Conservation (phyloP, 2,797 vertebrate genomes). For the Rhabdomys pumilio region DNA sequence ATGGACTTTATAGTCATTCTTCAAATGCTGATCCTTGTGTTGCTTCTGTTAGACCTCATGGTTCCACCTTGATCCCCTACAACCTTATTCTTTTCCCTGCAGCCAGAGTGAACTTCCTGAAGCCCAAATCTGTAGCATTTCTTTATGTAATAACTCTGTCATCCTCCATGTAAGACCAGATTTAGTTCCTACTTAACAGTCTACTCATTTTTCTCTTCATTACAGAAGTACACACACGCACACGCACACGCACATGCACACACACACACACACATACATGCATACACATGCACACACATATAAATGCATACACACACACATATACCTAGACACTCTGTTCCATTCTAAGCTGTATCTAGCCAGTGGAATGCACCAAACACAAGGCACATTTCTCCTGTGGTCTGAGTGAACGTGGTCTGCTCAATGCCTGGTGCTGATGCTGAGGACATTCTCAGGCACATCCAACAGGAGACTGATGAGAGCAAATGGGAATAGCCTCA, state of each 20-base stretch:
- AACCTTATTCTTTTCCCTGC: background rate
- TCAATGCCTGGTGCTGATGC: background rate
- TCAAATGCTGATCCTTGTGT: background rate
- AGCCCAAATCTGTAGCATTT: background rate
- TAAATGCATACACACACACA: background rate
- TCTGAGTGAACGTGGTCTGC: background rate
- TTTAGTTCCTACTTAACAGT: background rate
- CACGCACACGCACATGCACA: background rate
- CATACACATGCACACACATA: too few relatives aligned
- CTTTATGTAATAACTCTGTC: too few relatives aligned
- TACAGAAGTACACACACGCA: background rate
- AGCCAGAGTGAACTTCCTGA: background rate
- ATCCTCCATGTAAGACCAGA: background rate
- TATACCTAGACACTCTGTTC: rapidly evolving
- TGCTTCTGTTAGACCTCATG: background rate
- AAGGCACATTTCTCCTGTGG: background rate
- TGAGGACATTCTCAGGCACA: background rate
- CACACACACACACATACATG: background rate
- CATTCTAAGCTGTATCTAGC: background rate
- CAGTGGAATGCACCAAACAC: too few relatives aligned
- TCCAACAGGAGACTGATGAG: background rate
- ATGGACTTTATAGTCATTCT: background rate
- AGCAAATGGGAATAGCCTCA: background rate
- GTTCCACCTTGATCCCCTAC: background rate
- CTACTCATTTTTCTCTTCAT: background rate